Evolutionary conservation across 2,797 vertebrate species (phyloP), one percentile per base, ranked within the genome.

Genomic region (Microtus obscurus): DNA sequence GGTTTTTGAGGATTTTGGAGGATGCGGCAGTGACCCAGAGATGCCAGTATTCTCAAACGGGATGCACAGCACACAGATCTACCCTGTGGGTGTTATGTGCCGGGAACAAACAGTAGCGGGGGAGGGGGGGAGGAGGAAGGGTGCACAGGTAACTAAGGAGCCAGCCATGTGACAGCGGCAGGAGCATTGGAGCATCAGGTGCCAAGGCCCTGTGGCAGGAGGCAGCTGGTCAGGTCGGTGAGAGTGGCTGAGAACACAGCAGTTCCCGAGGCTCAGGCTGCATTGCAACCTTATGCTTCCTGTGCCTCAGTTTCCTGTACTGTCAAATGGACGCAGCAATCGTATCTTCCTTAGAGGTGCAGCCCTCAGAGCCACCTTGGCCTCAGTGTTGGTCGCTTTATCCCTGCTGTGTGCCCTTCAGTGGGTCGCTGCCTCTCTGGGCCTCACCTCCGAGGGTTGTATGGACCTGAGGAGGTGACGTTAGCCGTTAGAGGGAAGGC

Each of bases 201-300:
- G 85, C 85, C 85, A 87, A 80, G 76, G 61, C 34, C 82, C 94
- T 78, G 79, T 77, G 87, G 40, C 67, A 69, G 87, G 65, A 87
- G 61, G 13, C 27, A 5, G 4, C 23, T 56, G 61, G 80, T n/a
- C 43, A 12, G 65, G 3, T 48, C 43, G 27, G 3, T 43, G 77
- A 73, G 40, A 21, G 17, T n/a, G 9, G 74, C 25, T 11, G 34
- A n/a, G n/a, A 77, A 37, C 74, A 3, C 0, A 16, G 81, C 4
- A 6, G 0, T 13, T 8, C 5, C 73, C 23, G 6, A 43, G 45
- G 51, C 74, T 59, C 12, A 43, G 13, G 48, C 4, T n/a, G 23
- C 29, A 13, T 14, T 4, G 37, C 74, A 74, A 83, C 40, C 82
- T 25, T 31, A 2, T 7, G 51, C 6, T 45, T 3, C 31, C n/a